Base-by-base conservation (phyloP, 2,113 vertebrate genomes). In the Rynchops niger region DNA sequence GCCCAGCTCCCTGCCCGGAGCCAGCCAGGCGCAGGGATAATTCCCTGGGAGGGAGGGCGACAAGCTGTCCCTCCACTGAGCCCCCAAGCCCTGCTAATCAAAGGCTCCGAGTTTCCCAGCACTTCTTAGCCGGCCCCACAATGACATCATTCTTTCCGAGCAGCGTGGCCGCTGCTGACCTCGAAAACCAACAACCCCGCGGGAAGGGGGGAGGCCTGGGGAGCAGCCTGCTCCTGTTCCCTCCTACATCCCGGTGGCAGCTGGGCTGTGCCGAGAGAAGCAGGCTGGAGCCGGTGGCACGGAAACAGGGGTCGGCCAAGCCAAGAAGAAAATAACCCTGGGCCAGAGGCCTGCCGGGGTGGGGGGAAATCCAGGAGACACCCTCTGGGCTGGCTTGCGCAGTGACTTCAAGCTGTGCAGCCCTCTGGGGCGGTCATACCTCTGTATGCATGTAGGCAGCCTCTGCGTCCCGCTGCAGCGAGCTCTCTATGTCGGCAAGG, bases 371-470 rank as follows among this genome's bases (percentile, higher is more conserved):
- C 86, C 81, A 80, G 95, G 81, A 91, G 95, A 88, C 55, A 49
- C 13, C 70, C 88, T 52, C 91, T 25, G 66, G 89, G 43, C 80
- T 88, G 85, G 78, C 61, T 27, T 5, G 10, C 3, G 3, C 58
- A n/a, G 56, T 2, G 15, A 19, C 42, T 42, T 34, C 0, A 5
- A 45, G 70, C 56, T 7, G 6, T 10, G 38, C 47, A 18, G 15
- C 38, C 27, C 7, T 12, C 47, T 14, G 3, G 17, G 52, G 55
- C 3, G 1, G 63, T 27, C 58, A 19, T 96, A 99, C 99, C 98
- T 99, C 98, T 3, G 95, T 42, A 15, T 98, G 97, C 10, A 86
- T 69, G 53, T 98, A 99, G 23, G 97, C 98, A 26, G 98, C 99
- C 2, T 99, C 98, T 0, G 98, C 97, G 0, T 98, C 98, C 90